A percentile compares a stretch with the other conserved stretches of the same genome.
phyloP scores from a whole-genome alignment of 2,113 vertebrate species.

The Lutjanus erythropterus region DNA sequence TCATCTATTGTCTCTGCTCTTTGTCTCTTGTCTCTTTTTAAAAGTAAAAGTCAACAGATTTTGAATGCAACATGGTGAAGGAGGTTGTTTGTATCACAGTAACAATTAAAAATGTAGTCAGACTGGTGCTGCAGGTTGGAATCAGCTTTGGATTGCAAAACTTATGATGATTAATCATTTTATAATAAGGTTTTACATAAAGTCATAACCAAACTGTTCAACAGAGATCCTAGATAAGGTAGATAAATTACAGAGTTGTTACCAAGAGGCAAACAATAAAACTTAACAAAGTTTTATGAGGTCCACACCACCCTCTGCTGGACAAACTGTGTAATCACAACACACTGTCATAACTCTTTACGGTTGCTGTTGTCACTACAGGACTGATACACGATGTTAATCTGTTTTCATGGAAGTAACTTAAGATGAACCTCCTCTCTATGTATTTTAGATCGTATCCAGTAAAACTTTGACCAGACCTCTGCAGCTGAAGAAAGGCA shows the following conservation, averaged over 20 bases:
- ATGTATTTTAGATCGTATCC: constrained; percentile 89
- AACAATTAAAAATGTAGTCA: not conserved
- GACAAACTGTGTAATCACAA: not conserved
- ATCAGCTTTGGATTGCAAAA: not conserved
- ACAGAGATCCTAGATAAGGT: not conserved
- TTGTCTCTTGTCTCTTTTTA: not conserved
- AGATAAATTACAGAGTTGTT: not conserved
- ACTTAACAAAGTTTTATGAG: not conserved
- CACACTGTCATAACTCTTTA: not conserved
- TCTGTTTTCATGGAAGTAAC: not conserved
- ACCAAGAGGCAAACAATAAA: not conserved
- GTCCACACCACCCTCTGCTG: constrained; percentile 14
- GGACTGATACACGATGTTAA: not conserved
- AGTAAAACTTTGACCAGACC: constrained; percentile 88
- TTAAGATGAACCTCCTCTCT: not conserved
- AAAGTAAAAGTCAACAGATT: not conserved
- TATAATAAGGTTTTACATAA: not conserved
- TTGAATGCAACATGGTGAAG: not conserved
- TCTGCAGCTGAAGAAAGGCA: constrained; percentile 91
- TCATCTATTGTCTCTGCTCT: not conserved
- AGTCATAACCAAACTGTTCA: not conserved
- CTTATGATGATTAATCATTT: not conserved
- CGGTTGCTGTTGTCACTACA: not conserved
- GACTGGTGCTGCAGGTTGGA: not conserved
- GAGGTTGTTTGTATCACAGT: not conserved